These are phyloP conservation scores for Kryphioiulus occultus DNA, from an alignment of 2,888 invertebrate genomes.

Conservation along the genomic window DNA sequence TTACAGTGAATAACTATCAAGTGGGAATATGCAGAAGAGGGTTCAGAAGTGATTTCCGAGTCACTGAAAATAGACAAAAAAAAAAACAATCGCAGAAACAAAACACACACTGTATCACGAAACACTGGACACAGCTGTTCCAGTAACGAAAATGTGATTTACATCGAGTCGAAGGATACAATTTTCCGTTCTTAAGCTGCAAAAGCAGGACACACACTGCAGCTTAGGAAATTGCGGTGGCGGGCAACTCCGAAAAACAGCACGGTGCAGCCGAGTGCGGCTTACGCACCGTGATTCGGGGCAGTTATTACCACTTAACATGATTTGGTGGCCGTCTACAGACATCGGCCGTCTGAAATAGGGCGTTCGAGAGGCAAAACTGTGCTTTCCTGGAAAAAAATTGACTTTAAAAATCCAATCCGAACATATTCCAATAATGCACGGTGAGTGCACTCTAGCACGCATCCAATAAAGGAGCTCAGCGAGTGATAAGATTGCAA, in stretches of 20 bases:
- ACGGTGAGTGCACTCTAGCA: constrained; percentile 8
- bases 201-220: no score
- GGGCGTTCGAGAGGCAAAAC: constrained; percentile 6
- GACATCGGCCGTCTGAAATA: background rate
- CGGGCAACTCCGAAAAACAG: background rate
- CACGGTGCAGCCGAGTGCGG: background rate
- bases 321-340: background rate
- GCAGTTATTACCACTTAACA: constrained; percentile 12
- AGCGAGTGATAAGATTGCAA: constrained; percentile 7
- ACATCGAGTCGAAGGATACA: no score
- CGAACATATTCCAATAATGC: constrained; percentile 30
- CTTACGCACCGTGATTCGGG: background rate
- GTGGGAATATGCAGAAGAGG: background rate
- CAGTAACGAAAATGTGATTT: no score
- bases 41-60: background rate
- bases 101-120: background rate
- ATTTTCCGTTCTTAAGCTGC: no score
- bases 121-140: no score
- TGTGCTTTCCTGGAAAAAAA: background rate
- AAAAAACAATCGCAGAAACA: background rate
- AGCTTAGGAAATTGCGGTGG: no score
- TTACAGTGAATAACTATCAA: background rate
- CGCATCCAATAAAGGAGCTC: background rate
- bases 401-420: constrained; percentile 21
- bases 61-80: background rate